Conservation (phyloP, 2,888 invertebrate genomes). For the Sminthurides aquaticus region DNA sequence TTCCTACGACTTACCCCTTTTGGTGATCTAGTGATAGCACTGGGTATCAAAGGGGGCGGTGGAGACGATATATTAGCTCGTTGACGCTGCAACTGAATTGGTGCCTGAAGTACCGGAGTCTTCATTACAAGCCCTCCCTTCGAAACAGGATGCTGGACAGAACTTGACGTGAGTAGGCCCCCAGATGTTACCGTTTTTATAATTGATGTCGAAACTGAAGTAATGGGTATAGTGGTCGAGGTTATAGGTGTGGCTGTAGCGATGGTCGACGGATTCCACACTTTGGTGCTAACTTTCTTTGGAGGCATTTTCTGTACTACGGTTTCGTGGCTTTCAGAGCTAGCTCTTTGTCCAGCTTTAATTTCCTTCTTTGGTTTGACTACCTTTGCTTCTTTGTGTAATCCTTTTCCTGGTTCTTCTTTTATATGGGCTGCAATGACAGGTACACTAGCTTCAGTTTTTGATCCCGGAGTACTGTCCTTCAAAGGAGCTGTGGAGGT, state of each 20-base stretch:
- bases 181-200: neutral
- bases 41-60: neutral
- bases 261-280: neutral
- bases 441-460: neutral
- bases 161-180: neutral
- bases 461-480: neutral
- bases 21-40: too few species aligned
- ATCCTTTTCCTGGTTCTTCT: neutral
- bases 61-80: neutral
- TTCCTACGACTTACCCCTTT: too few species aligned
- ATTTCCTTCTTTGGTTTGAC: neutral
- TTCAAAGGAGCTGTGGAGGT: neutral
- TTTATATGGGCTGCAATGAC: neutral
- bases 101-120: constrained; percentile 9
- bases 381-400: neutral
- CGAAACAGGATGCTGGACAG: neutral
- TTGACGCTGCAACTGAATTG: constrained; percentile 9
- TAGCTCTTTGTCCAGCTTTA: neutral
- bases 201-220: neutral
- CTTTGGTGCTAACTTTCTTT: neutral
- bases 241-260: neutral
- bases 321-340: neutral
- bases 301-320: neutral
- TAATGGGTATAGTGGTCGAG: neutral
- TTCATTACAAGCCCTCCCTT: neutral